Conservation (phyloP, 2,113 vertebrate species). For the Hemiprocne comata region DNA sequence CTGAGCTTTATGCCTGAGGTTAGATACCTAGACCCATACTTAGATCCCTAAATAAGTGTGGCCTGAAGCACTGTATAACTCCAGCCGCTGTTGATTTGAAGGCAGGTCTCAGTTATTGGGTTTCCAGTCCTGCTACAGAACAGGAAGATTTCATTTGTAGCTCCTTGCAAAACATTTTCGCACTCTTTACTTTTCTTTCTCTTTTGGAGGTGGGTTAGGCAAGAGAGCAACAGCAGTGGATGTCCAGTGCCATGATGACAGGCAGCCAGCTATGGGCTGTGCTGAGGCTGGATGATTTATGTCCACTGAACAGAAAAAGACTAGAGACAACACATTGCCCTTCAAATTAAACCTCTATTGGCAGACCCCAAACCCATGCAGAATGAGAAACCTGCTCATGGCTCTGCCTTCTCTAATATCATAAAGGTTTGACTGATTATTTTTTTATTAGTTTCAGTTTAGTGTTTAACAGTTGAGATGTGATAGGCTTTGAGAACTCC, state of each 20-base stretch:
- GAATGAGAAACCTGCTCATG: neutral
- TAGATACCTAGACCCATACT: neutral
- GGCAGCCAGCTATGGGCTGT: neutral
- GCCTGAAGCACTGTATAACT: neutral
- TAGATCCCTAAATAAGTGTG: neutral
- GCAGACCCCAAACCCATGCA: neutral
- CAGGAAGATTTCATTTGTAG: neutral
- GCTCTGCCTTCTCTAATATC: neutral
- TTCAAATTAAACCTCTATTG: neutral
- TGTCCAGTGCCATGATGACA: neutral
- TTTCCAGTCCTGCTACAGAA: neutral
- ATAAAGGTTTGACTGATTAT: neutral
- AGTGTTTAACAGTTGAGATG: neutral
- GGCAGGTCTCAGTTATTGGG: neutral
- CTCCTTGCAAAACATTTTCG: neutral
- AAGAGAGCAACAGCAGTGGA: rapidly evolving
- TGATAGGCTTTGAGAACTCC: neutral
- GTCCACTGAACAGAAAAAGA: neutral
- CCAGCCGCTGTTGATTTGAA: neutral
- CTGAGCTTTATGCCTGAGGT: neutral
- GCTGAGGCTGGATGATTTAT: neutral
- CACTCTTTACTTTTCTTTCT: neutral
- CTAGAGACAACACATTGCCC: neutral
- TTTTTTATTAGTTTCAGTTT: neutral
- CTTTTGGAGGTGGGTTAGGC: neutral